A percentile compares a stretch with the other conserved stretches of the same genome.
These are phyloP conservation scores for Todus mexicanus DNA, from an alignment of 2,797 vertebrate species.

Conservation along the genomic window DNA sequence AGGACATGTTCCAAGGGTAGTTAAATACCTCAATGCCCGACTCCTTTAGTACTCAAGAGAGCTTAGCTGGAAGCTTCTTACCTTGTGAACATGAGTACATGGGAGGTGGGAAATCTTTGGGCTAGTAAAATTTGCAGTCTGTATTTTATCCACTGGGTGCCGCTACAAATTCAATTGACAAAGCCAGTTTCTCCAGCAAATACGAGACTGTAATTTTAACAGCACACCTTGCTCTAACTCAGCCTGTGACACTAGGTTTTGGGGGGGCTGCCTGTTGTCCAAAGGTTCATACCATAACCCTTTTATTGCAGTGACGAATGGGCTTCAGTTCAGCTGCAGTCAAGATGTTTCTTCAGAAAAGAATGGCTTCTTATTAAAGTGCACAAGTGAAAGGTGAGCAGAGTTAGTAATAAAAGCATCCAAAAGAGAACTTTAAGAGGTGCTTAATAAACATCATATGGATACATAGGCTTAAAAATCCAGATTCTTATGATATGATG, in stretches of 20 bases:
- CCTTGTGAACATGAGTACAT: rapidly evolving
- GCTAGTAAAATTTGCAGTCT: neutral
- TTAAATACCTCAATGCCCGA: neutral
- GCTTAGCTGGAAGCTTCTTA: neutral
- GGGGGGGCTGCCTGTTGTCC: neutral
- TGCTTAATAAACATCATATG: neutral
- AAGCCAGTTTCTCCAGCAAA: neutral
- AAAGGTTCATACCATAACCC: neutral
- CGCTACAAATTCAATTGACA: constrained; percentile 66
- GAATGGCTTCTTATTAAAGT: neutral
- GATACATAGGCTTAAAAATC: neutral
- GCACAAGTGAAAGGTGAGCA: neutral
- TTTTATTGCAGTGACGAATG: neutral
- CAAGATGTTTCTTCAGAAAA: neutral
- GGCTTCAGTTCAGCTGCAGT: neutral
- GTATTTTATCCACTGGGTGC: constrained; percentile 69
- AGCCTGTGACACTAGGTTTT: neutral
- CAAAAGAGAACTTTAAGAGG: neutral
- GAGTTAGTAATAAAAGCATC: neutral
- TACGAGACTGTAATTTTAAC: neutral
- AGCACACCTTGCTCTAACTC: neutral
- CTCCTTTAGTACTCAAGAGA: neutral
- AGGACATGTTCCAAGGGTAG: neutral
- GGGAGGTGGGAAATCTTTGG: neutral
- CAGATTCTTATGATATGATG: neutral